Evolutionary conservation across 2,797 vertebrate species (phyloP), one percentile per base, ranked within the genome.

Genomic region (Tauraco hartlaubi): DNA sequence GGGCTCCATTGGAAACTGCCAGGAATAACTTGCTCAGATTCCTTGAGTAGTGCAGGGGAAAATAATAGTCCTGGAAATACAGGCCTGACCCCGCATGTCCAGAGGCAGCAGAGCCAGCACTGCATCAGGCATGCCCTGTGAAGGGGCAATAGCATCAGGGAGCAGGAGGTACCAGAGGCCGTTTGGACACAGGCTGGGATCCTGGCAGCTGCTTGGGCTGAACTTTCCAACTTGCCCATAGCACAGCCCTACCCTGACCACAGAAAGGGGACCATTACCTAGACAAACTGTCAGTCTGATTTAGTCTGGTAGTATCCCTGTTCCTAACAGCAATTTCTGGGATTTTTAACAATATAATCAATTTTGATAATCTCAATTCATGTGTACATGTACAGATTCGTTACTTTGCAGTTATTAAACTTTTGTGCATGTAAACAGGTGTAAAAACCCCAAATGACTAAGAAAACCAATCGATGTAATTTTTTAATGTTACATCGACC

Each of bases 101-200:
- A 0, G 18, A 58, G n/a, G 23, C 62, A 85, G 35, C 59, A 76
- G 21, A 73, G 8, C 35, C 39, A 66, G 26, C 1, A 4, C 11
- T 15, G 29, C 1, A 0, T 31, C 33, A 75, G 31, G 6, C 11
- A 73, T 1, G 1, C 3, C 5, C 26, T 69, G 5, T 15, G 28
- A 79, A 76, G 25, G 28, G 39, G 6, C 66, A 35, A 9, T 6
- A 10, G 17, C 23, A 56, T 46, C 26, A 39, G 18, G 48, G 39
- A 59, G 19, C 67, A 67, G 17, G 10, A 67, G 28, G 6, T 21
- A 31, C 9, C 23, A 23, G 5, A 29, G 12, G 6, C 14, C 46
- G 9, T 62, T 67, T 43, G 41, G 37, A 37, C 9, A 9, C 17
- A 14, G 15, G 3, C 14, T 51, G 25, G 29, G 16, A 9, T 69